Conservation (phyloP, 2,888 invertebrate genomes). For the Andrena fulva region DNA sequence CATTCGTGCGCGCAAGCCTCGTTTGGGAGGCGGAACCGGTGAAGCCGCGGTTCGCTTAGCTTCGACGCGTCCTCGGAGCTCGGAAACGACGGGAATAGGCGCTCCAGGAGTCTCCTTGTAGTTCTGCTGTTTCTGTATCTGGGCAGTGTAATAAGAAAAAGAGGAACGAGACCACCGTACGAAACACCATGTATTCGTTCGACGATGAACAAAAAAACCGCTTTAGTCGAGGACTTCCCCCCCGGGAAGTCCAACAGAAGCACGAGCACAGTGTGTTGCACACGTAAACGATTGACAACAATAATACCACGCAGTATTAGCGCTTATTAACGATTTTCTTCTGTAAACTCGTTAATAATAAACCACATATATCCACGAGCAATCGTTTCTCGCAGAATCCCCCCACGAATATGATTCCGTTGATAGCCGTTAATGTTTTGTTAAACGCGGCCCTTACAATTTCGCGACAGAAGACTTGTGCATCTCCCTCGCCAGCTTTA, state of each 20-base stretch:
- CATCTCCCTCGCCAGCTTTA: constrained; percentile 88
- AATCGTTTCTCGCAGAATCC: constrained; percentile 15
- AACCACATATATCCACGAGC: constrained; percentile 39
- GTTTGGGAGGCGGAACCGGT: constrained; percentile 28
- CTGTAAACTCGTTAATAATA: constrained; percentile 71
- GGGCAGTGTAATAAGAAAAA: constrained; percentile 6
- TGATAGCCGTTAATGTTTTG: neutral
- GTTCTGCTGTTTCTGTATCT: neutral
- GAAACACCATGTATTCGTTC: constrained; percentile 38
- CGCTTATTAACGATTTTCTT: constrained; percentile 69
- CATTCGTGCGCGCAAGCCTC: constrained; percentile 11
- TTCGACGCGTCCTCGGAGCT: constrained; percentile 24
- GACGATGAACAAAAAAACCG: neutral
- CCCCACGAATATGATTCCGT: neutral
- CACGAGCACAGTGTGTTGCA: constrained; percentile 29
- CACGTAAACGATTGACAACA: constrained; percentile 35
- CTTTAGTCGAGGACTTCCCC: constrained; percentile 5
- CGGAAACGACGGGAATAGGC: constrained; percentile 11
- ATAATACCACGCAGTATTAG: constrained; percentile 75
- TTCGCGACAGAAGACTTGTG: constrained; percentile 75
- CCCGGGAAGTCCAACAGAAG: neutral
- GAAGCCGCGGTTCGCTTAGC: constrained; percentile 6
- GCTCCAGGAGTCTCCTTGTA: constrained; percentile 15
- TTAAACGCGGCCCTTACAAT: constrained; percentile 45
- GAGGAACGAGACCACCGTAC: constrained; percentile 9